Base-by-base conservation (phyloP, 2,113 vertebrate species). In the Cathartes aura region DNA sequence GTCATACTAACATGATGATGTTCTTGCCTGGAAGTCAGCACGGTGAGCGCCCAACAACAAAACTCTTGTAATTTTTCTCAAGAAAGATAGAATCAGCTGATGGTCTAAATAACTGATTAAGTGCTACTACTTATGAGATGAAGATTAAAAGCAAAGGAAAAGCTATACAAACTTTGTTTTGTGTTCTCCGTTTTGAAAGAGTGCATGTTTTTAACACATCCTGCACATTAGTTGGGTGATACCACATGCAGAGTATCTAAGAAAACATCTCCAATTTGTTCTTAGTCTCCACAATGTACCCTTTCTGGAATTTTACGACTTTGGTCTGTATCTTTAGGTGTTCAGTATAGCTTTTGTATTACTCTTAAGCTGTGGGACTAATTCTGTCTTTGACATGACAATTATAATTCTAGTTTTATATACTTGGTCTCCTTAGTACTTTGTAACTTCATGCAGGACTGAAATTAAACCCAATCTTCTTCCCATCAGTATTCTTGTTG, bases 1-100 rank as follows among this genome's bases (percentile, higher is more conserved):
- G 17, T 55, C 32, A 20, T 22, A 34, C 4, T 21, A 20, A 34
- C 7, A 6, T 32, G 29, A 40, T 64, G 36, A 58, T 12, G 6
- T 18, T 87, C 20, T 80, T 83, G 38, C 19, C 68, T 81, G 53
- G 36, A 87, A 91, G 73, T 64, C 8, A 63, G 29, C 13, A 30
- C 0, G 1, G 8, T 36, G 36, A 50, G 11, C 23, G 21, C 0
- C 2, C 14, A 53, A 6, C 62, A 72, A 19, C 8, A 86, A 50
- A 72, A 50, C 22, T 29, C 18, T 73, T 68, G 4, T 42, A 13
- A 29, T 23, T 47, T 89, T 89, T 70, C 21, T 91, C 17, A 48
- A 63, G 55, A 45, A 52, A 72, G 13, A 42, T 0, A 32, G 16
- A 81, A 55, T 60, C 48, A 60, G n/a, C 11, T 90, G 24, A 20